Conservation (phyloP, 2,113 vertebrate species). For the Benitochromis conjunctus region DNA sequence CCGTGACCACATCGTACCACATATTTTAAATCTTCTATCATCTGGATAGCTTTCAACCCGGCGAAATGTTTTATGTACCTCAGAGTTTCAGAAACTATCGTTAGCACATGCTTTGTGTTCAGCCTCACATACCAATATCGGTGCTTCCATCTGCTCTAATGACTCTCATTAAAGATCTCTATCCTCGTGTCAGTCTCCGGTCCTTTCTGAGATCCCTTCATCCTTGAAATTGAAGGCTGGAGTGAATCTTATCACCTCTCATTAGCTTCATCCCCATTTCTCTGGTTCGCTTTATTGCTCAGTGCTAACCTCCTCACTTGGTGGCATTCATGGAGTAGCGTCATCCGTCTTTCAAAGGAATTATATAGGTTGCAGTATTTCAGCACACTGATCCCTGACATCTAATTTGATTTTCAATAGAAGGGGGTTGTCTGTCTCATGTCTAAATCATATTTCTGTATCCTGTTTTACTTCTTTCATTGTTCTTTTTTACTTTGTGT, state of each 20-base stretch:
- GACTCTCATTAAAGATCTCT: slow-evolving; percentile 58
- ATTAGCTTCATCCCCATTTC: slow-evolving; percentile 70
- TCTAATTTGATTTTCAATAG: slow-evolving; percentile 50
- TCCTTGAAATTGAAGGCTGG: slow-evolving; percentile 72
- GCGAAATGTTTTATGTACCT: slow-evolving; percentile 3
- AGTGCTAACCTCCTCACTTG: slow-evolving; percentile 68
- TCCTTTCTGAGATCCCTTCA: slow-evolving; percentile 55
- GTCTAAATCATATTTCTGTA: not conserved
- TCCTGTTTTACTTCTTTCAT: not conserved
- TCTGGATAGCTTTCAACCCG: not conserved
- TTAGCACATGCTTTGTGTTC: slow-evolving; percentile 35
- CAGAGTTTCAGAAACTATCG: not conserved
- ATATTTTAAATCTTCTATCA: not conserved
- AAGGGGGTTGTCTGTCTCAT: slow-evolving; percentile 23
- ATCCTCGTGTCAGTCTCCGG: slow-evolving; percentile 28
- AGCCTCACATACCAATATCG: slow-evolving; percentile 24
- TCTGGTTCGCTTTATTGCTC: slow-evolving; percentile 57
- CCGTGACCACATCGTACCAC: not conserved
- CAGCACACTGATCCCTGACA: slow-evolving; percentile 54
- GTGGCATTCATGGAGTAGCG: slow-evolving; percentile 32
- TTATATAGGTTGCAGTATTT: slow-evolving; percentile 48
- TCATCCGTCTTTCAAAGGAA: slow-evolving; percentile 45
- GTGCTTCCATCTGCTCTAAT: slow-evolving; percentile 47
- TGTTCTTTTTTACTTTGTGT: not conserved
- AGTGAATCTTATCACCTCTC: slow-evolving; percentile 73